Evolutionary conservation across 2,888 invertebrate genomes (phyloP).

Genomic region (Laothoe populi): DNA sequence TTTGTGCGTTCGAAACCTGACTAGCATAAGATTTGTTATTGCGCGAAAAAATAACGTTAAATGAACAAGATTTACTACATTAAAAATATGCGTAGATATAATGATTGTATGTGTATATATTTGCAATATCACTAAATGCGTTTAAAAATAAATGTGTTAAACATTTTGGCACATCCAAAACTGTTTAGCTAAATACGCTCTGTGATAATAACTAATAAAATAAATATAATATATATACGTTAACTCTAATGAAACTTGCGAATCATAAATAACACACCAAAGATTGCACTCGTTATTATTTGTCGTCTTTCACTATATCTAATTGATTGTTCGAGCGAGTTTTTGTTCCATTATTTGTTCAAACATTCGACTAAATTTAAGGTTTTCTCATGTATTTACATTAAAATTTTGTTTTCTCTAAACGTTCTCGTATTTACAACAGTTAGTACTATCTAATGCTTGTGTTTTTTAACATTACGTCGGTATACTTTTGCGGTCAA

Average conservation of each 20-base stretch:
- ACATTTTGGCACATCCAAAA: conserved; percentile 81
- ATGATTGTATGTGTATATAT: conserved; percentile 66
- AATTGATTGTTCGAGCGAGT: conserved; percentile 82
- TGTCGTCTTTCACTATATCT: conserved; percentile 56
- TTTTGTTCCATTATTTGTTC: conserved; percentile 77
- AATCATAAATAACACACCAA: conserved; percentile 44
- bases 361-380: conserved; percentile 66
- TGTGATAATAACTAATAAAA: conserved; percentile 73
- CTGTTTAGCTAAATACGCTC: conserved; percentile 78
- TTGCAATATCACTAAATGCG: conserved; percentile 70
- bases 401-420: conserved; percentile 66
- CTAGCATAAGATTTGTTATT: conserved; percentile 84
- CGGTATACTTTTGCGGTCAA: conserved; percentile 57
- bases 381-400: conserved; percentile 70
- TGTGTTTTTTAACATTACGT: conserved; percentile 53
- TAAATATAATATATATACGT: conserved; percentile 57
- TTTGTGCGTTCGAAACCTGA: conserved; percentile 81
- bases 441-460: conserved; percentile 75
- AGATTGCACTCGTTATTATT: conserved; percentile 76
- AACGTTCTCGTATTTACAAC: conserved; percentile 74
- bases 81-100: conserved; percentile 55
- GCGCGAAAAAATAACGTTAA: conserved; percentile 61
- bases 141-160: conserved; percentile 66
- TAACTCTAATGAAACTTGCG: conserved; percentile 8
- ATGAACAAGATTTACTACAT: conserved; percentile 50